Percentiles rank a stretch among this genome's conserved stretches.
Conservation (phyloP, 2,888 invertebrate species). For the Tinea pellionella region DNA sequence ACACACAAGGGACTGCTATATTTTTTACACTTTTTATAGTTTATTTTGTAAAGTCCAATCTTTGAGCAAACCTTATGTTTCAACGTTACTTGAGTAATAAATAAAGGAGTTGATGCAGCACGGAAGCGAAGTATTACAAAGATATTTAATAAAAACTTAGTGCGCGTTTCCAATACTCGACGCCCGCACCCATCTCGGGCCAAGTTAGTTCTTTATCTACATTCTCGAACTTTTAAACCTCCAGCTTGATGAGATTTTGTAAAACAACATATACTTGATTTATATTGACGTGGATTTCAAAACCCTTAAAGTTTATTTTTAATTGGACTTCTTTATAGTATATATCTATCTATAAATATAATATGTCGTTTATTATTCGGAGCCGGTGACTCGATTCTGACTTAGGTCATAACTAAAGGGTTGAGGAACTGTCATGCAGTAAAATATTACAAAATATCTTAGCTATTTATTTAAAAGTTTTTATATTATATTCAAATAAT, state of each 20-base stretch:
- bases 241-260: not conserved
- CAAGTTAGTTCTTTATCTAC: not conserved
- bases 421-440: too few species aligned
- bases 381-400: too few species aligned
- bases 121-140: not conserved
- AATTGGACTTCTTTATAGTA: not conserved
- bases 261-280: not conserved
- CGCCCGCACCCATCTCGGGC: not conserved
- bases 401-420: too few species aligned
- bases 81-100: not conserved
- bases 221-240: not conserved
- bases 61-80: too few species aligned
- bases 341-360: too few species aligned
- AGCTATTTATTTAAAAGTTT: too few species aligned
- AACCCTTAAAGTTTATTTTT: not conserved
- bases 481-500: too few species aligned
- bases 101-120: not conserved
- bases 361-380: too few species aligned
- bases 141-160: constrained; percentile 5
- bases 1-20: too few species aligned
- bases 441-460: too few species aligned
- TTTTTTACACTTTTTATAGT: too few species aligned
- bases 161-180: not conserved
- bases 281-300: not conserved
- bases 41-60: too few species aligned